Conservation (phyloP, 2,113 vertebrate genomes). For the Antechinus stuartii region DNA sequence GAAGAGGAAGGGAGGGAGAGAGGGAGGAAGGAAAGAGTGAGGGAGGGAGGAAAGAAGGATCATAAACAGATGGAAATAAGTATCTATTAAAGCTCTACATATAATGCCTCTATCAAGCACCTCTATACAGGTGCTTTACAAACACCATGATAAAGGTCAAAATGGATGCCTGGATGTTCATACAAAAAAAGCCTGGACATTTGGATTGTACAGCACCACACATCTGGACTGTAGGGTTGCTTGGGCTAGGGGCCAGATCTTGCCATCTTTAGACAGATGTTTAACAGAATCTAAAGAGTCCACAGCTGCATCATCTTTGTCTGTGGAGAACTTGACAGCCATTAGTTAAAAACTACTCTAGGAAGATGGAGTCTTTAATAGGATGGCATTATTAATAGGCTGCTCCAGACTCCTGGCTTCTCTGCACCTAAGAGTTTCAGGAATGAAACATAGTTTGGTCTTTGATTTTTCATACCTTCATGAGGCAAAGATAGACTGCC, state of each 20-base stretch:
- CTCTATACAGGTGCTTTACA: not conserved
- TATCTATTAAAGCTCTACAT: not conserved
- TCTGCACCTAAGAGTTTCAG: not conserved
- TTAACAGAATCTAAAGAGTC: not conserved
- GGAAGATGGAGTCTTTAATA: not conserved
- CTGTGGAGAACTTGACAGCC: not conserved
- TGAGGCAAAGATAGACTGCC: not conserved
- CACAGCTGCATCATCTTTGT: not conserved
- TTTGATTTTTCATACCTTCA: not conserved
- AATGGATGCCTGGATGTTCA: not conserved
- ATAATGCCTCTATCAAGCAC: not conserved
- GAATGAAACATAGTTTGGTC: not conserved
- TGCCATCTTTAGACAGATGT: not conserved
- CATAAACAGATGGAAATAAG: not conserved
- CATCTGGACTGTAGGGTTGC: not conserved
- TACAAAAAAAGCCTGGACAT: not conserved
- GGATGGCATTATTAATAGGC: not conserved
- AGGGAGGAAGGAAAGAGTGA: not conserved
- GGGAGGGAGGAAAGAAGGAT: not conserved
- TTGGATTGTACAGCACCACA: not conserved
- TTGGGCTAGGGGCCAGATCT: not conserved
- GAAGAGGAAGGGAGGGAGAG: not conserved
- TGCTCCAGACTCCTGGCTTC: not conserved
- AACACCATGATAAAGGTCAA: not conserved
- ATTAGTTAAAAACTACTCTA: not conserved